A percentile compares a stretch with the other conserved stretches of the same genome.
These are phyloP conservation scores for Drosophila affinis DNA, from an alignment of 2,888 invertebrate species.

Conservation along the genomic window DNA sequence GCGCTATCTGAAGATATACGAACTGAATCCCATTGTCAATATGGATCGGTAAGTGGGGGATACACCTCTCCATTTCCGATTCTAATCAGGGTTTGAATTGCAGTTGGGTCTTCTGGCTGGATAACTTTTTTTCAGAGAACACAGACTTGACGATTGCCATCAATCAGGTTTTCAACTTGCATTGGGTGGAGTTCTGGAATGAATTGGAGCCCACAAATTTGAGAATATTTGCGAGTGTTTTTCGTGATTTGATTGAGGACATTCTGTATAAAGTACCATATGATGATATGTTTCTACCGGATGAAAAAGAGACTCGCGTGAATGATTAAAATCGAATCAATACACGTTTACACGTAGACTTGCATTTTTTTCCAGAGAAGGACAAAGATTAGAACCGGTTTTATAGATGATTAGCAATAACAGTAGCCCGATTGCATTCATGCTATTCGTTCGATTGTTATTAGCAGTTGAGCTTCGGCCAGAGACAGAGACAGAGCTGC, in stretches of 20 bases:
- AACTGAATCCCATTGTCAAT: slow-evolving; percentile 40
- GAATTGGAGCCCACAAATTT: slow-evolving; percentile 51
- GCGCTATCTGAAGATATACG: slow-evolving; percentile 53
- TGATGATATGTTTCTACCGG: slow-evolving; percentile 60
- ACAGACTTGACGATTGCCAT: slow-evolving; percentile 49
- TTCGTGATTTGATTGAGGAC: slow-evolving; percentile 39
- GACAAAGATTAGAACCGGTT: slow-evolving; percentile 43
- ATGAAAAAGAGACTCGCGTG: slow-evolving; percentile 25
- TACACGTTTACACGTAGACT: neutral
- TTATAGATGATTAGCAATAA: slow-evolving; percentile 20
- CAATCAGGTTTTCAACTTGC: slow-evolving; percentile 52
- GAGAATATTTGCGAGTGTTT: slow-evolving; percentile 45
- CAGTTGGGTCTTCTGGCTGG: slow-evolving; percentile 59
- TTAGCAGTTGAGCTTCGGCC: slow-evolving; percentile 12
- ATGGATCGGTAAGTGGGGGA: slow-evolving; percentile 50
- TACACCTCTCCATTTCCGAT: neutral
- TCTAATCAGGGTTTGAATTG: neutral
- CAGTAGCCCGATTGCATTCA: neutral
- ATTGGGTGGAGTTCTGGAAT: slow-evolving; percentile 62
- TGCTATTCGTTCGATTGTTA: slow-evolving; percentile 1
- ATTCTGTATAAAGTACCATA: slow-evolving; percentile 50
- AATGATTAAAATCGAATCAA: slow-evolving; percentile 15
- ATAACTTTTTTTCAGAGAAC: slow-evolving; percentile 53
- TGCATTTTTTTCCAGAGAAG: slow-evolving; percentile 23
- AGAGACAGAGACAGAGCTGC: slow-evolving; percentile 4